phyloP scores from a whole-genome alignment of 2,888 invertebrate species.

The Acronicta alni region DNA sequence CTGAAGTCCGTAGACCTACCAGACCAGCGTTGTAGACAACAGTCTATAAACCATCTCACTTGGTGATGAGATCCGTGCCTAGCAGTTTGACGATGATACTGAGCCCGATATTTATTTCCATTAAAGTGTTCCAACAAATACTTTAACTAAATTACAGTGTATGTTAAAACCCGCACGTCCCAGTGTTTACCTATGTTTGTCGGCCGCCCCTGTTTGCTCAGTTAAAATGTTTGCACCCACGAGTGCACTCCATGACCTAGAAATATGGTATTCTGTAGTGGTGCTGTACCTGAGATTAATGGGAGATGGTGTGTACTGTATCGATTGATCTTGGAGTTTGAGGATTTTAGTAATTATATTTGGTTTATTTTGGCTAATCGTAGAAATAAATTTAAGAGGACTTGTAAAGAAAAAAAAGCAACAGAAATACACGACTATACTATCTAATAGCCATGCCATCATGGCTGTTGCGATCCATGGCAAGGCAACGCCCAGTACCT shows the following conservation, averaged over 20 bases:
- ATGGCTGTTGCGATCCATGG: too few species aligned
- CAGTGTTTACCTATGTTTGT: constrained; percentile 61
- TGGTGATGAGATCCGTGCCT: too few species aligned
- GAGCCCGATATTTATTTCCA: constrained; percentile 1
- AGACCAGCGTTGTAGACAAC: too few species aligned
- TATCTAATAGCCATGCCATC: too few species aligned
- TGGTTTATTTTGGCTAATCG: too few species aligned
- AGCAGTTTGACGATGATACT: background rate
- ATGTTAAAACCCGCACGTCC: constrained; percentile 34
- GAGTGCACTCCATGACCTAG: constrained; percentile 60
- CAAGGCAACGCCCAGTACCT: too few species aligned
- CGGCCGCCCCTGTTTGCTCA: constrained; percentile 77
- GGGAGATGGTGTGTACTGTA: constrained; percentile 4
- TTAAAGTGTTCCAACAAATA: constrained; percentile 19
- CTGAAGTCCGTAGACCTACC: too few species aligned
- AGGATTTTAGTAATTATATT: too few species aligned
- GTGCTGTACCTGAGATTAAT: constrained; percentile 49
- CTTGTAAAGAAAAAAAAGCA: too few species aligned
- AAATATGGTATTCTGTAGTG: constrained; percentile 31
- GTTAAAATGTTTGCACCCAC: constrained; percentile 82
- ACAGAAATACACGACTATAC: too few species aligned
- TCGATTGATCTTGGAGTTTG: background rate
- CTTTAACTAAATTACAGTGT: constrained; percentile 42
- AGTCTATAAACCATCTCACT: too few species aligned
- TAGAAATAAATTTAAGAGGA: too few species aligned